Percentiles rank a stretch among this genome's conserved stretches.
Conservation (phyloP, 2,797 vertebrate species). For the Falco concolor region DNA sequence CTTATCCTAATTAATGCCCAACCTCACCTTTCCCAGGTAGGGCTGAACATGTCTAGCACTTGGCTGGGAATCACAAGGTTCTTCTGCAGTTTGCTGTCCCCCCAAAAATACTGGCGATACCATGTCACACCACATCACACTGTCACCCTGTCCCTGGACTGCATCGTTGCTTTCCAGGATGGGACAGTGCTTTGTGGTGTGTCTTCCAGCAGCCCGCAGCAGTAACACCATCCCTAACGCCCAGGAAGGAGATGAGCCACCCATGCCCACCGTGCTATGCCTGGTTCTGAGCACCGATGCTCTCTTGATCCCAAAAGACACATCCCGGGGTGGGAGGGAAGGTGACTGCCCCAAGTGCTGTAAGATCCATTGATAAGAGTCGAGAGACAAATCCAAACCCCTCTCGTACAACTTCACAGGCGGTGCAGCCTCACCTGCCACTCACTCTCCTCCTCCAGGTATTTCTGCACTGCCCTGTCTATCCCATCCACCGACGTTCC, state of each 20-base stretch:
- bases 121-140: background rate
- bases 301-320: background rate
- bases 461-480: conserved; percentile 57
- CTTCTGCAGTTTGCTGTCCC: background rate
- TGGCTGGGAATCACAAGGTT: background rate
- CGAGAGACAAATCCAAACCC: background rate
- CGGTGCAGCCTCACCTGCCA: conserved; percentile 80
- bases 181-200: background rate
- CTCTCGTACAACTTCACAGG: background rate
- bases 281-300: background rate
- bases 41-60: background rate
- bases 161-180: background rate
- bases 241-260: background rate
- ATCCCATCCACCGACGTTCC: conserved; percentile 50
- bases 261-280: background rate
- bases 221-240: background rate
- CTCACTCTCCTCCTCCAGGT: conserved; percentile 68
- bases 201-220: background rate
- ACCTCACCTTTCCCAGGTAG: background rate
- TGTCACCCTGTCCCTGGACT: background rate
- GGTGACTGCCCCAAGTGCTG: background rate
- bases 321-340: background rate
- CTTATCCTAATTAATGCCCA: background rate
- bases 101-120: fast-evolving
- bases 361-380: background rate